Evolutionary conservation across 2,113 vertebrate genomes (phyloP), one percentile per base, ranked within the genome.

Genomic region (Ciconia stormi): DNA sequence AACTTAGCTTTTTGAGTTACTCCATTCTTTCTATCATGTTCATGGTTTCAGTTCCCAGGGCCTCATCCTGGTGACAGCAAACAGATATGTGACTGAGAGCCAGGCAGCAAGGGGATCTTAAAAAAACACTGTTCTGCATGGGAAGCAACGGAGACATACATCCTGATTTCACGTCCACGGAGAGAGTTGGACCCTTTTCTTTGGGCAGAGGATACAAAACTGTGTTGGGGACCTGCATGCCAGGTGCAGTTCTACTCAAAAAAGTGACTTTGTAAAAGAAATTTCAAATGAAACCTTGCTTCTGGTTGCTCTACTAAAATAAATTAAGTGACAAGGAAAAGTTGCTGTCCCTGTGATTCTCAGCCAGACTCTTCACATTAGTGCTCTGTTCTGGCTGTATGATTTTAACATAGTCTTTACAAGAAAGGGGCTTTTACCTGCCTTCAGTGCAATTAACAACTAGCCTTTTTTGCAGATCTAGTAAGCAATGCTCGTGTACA

Each of bases 91-190:
- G 56, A 29, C 40, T 71, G 42, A 66, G 19, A 88, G 47, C 11
- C 42, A 59, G 13, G 22, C 13, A 91, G 29, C 26, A 4, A 9
- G 10, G 17, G 20, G 26, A 42, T 91, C 18, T 72, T 70, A 50
- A 20, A 1, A 59, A 58, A 85, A 81, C 56, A 10, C 20, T 30
- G 7, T 59, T 69, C 70, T 69, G n/a, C 4, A 0, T 29, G 42
- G 49, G 49, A 89, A 88, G 34, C 21, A 53, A 21, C 36, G 23
- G 38, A 77, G 53, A 13, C 8, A 25, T 15, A 29, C 7, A 66
- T 52, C 36, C 14, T 0, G 0, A 34, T 50, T 82, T 63, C 55
- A 55, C 1, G 1, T 13, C 36, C 15, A 4, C 8, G 10, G 14
- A 52, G 44, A 55, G 58, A 70, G 15, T 0, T 63, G 21, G 18